Conservation (phyloP, 2,888 invertebrate genomes). For the Yponomeuta sedellus region DNA sequence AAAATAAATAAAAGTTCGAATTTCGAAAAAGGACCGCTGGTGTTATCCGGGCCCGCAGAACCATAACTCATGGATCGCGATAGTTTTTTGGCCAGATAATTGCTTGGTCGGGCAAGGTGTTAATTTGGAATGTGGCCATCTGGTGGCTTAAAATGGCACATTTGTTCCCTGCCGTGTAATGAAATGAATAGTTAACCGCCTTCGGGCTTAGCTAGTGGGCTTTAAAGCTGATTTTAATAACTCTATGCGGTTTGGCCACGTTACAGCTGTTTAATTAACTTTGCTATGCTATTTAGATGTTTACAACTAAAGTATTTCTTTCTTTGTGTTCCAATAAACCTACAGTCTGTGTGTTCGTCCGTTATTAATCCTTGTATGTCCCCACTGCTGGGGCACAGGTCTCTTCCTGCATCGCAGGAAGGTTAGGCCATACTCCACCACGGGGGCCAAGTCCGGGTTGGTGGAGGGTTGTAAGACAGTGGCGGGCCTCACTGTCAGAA, state of each 20-base stretch:
- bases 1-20: neutral
- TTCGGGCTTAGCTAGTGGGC: neutral
- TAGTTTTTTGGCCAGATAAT: conserved; percentile 19
- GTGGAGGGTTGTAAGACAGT: no score
- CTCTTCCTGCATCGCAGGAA: no score
- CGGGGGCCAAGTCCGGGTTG: no score
- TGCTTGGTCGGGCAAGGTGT: conserved; percentile 18
- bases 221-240: neutral
- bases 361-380: no score
- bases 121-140: conserved; percentile 20
- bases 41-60: neutral
- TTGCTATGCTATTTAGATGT: neutral
- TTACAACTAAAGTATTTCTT: neutral
- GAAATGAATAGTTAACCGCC: neutral
- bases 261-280: neutral
- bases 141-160: conserved; percentile 14
- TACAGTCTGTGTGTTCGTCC: no score
- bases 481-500: no score
- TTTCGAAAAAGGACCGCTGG: neutral
- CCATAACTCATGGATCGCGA: conserved; percentile 12
- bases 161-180: neutral
- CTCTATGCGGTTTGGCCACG: neutral
- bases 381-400: no score
- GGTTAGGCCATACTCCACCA: no score
- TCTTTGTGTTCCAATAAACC: neutral